Conservation (phyloP, 2,888 invertebrate genomes). For the Apoda limacodes region DNA sequence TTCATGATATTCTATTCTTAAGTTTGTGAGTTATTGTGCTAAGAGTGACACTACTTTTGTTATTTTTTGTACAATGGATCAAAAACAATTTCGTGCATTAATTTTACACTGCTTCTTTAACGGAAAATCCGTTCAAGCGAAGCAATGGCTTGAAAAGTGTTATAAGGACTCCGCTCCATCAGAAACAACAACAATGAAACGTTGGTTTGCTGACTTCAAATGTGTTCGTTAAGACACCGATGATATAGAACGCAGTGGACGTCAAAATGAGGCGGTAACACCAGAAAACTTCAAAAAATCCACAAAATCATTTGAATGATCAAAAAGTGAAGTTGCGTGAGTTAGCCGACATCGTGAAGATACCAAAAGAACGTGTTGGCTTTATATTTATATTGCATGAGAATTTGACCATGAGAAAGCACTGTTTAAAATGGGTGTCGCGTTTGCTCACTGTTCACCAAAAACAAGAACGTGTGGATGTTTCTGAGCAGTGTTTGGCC, state of each 20-base stretch:
- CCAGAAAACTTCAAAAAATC: neutral
- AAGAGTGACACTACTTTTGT: no score
- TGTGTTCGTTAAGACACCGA: constrained; percentile 1
- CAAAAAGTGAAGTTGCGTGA: constrained; percentile 2
- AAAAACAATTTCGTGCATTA: constrained; percentile 1
- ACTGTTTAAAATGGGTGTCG: no score
- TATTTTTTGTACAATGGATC: constrained; percentile 1
- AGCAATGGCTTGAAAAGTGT: no score
- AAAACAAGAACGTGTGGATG: no score
- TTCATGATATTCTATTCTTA: no score
- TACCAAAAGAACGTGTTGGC: neutral
- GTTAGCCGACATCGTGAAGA: constrained; percentile 1
- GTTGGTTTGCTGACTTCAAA: constrained; percentile 1
- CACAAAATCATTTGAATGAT: neutral
- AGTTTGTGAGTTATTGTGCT: no score
- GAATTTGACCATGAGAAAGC: no score
- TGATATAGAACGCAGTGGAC: no score
- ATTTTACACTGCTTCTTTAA: constrained; percentile 1
- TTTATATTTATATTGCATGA: no score
- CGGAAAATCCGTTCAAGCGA: constrained; percentile 1
- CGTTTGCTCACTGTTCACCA: no score
- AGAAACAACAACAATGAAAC: constrained; percentile 1
- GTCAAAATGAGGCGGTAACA: no score
- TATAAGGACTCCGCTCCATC: neutral
- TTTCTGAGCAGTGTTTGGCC: no score